Evolutionary conservation across 2,888 invertebrate genomes (phyloP).

Genomic region (Zhuqinia jingwanae): DNA sequence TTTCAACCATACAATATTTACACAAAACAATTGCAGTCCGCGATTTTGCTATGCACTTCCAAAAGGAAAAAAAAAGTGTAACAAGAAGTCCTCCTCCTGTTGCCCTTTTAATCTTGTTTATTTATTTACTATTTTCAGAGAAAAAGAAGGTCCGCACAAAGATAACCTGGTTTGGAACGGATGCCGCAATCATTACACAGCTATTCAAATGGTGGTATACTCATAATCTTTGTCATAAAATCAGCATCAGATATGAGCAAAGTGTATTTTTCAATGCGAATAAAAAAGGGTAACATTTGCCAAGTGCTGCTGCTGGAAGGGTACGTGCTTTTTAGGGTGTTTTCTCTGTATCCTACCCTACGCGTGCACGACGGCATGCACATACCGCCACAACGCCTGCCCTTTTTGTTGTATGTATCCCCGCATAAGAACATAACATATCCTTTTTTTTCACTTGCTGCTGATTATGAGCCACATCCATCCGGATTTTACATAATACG

Average conservation of each 20-base stretch:
- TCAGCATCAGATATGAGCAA: constrained; percentile 30
- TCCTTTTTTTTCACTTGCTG: neutral
- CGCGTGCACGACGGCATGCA: constrained; percentile 28
- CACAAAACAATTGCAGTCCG: constrained; percentile 41
- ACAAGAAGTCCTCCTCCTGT: neutral
- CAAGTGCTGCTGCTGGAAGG: constrained; percentile 29
- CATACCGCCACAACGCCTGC: constrained; percentile 67
- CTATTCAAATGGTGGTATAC: neutral
- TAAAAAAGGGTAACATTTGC: constrained; percentile 28
- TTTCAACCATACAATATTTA: neutral
- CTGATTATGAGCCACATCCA: constrained; percentile 65
- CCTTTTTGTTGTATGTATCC: constrained; percentile 50
- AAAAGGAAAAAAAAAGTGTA: neutral
- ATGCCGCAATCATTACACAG: constrained; percentile 33
- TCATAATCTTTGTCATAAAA: constrained; percentile 2
- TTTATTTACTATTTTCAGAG: constrained; percentile 65
- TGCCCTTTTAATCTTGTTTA: constrained; percentile 70
- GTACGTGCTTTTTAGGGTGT: constrained; percentile 22
- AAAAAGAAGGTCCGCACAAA: constrained; percentile 6
- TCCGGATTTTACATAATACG: constrained; percentile 39
- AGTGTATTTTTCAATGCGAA: constrained; percentile 21
- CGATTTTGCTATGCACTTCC: neutral
- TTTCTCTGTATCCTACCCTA: constrained; percentile 18
- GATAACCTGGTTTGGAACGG: neutral
- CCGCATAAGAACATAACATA: neutral